These are phyloP conservation scores for Gobius niger DNA, from an alignment of 2,113 vertebrate species.

Conservation along the genomic window DNA sequence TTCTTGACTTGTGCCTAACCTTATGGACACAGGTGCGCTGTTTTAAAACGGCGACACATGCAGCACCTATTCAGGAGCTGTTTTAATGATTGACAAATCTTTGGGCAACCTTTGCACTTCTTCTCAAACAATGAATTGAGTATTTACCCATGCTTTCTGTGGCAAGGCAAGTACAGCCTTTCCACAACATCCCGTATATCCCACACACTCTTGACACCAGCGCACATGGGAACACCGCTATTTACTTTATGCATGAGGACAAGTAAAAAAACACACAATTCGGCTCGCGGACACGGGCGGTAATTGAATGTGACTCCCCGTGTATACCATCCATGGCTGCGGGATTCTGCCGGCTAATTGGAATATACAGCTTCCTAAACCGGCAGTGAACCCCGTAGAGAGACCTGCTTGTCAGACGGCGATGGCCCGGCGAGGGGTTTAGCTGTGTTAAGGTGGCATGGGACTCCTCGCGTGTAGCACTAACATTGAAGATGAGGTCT, in stretches of 20 bases:
- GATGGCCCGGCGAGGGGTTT: slow-evolving; percentile 39
- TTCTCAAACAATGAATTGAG: too few species aligned
- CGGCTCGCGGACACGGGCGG: slow-evolving; percentile 58
- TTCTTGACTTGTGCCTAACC: too few species aligned
- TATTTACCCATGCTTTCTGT: too few species aligned
- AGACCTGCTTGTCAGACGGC: slow-evolving; percentile 55
- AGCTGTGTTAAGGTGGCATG: slow-evolving; percentile 55
- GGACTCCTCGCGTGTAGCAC: slow-evolving; percentile 39
- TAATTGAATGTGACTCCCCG: slow-evolving; percentile 76
- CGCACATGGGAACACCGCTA: slow-evolving; percentile 43
- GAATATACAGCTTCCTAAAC: slow-evolving; percentile 72
- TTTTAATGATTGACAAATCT: too few species aligned
- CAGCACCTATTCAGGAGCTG: too few species aligned
- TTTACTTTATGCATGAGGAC: slow-evolving; percentile 71
- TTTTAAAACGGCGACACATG: too few species aligned
- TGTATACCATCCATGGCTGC: slow-evolving; percentile 67
- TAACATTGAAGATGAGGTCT: slow-evolving; percentile 59
- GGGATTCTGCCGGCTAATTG: slow-evolving; percentile 71
- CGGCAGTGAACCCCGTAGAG: slow-evolving; percentile 57
- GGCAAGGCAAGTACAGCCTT: too few species aligned
- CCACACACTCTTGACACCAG: slow-evolving; percentile 47
- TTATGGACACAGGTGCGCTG: too few species aligned
- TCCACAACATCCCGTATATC: slow-evolving; percentile 12
- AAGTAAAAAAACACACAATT: slow-evolving; percentile 71
- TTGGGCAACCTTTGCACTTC: too few species aligned